phyloP scores from a whole-genome alignment of 2,113 vertebrate species.

The Myrmophylax atrothorax region DNA sequence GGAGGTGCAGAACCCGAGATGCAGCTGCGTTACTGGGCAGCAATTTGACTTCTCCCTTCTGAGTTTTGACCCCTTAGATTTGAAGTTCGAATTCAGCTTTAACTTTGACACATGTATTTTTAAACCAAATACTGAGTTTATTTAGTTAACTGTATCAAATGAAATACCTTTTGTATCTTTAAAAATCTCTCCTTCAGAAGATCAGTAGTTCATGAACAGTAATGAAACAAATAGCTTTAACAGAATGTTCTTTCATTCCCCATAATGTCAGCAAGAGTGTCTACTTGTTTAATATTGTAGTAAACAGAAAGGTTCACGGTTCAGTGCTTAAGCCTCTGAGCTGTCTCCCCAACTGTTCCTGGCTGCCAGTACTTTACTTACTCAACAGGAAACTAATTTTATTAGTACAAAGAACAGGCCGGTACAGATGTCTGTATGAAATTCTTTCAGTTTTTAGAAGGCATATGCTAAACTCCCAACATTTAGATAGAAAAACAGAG shows the following conservation, averaged over 20 bases:
- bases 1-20: not conserved
- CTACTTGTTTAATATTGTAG: slow-evolving; percentile 55
- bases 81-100: slow-evolving; percentile 24
- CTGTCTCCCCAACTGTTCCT: slow-evolving; percentile 48
- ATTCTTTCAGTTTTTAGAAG: slow-evolving; percentile 34
- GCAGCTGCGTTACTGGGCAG: not conserved
- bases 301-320: slow-evolving; percentile 62
- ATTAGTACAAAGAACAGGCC: slow-evolving; percentile 55
- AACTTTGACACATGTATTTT: not conserved
- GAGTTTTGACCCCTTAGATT: slow-evolving; percentile 12
- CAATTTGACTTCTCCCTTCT: not conserved
- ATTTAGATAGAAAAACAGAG: slow-evolving; percentile 16
- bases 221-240: slow-evolving; percentile 44
- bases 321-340: slow-evolving; percentile 51
- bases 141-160: slow-evolving; percentile 37
- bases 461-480: not conserved
- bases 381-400: slow-evolving; percentile 67
- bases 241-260: slow-evolving; percentile 50
- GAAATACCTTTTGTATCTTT: slow-evolving; percentile 17
- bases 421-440: slow-evolving; percentile 21
- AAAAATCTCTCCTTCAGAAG: not conserved
- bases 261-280: slow-evolving; percentile 50
- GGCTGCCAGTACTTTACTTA: slow-evolving; percentile 57
- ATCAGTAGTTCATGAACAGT: not conserved
- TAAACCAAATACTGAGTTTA: slow-evolving; percentile 9